Base-by-base conservation (phyloP, 2,888 invertebrate species). In the Tipula unca region DNA sequence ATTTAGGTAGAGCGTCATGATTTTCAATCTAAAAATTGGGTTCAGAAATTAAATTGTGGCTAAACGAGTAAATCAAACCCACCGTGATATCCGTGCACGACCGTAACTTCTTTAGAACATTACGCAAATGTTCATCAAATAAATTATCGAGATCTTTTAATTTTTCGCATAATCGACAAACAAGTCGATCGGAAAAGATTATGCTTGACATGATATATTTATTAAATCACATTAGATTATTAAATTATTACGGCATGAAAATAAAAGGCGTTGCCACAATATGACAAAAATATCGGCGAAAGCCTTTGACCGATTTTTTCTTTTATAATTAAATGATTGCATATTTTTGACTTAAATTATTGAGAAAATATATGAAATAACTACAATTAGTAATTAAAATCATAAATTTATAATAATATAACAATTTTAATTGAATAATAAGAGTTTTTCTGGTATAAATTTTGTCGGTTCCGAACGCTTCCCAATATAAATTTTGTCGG, bases 1-100 rank as follows among this genome's bases (percentile, higher is more conserved):
- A 85, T 85, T 87, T 86, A 1, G 88, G 87, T n/a, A 88, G 86
- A 0, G 82, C 13, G 82, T 88, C 88, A 29, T 87, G 69, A 13
- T 54, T 17, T n/a, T 86, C 85, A 17, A 88, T 87, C 88, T 88
- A 42, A 25, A 87, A 86, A 25, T 20, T 69, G 10, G 25, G 17
- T 48, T 85, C n/a, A n/a, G n/a, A n/a, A 32, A 32, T 32, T 32
- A 6, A 32, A 32, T 2, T 32, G 32, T 32, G 32, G 32, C 3
- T 32, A 32, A 32, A 32, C 48, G 29, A 82, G 17, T n/a, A 5
- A 14, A 0, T 10, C n/a, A 25, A 69, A 85, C 84, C 84, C 85
- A 87, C 87, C 32, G 85, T 82, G 20, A 87, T 82, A 83, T 86
- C 85, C 0, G 87, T 86, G 36, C 86, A 86, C 2, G 86, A 54